Base-by-base conservation (phyloP, 1,140 invertebrate species). In the Lordiphosa clarofinis region DNA sequence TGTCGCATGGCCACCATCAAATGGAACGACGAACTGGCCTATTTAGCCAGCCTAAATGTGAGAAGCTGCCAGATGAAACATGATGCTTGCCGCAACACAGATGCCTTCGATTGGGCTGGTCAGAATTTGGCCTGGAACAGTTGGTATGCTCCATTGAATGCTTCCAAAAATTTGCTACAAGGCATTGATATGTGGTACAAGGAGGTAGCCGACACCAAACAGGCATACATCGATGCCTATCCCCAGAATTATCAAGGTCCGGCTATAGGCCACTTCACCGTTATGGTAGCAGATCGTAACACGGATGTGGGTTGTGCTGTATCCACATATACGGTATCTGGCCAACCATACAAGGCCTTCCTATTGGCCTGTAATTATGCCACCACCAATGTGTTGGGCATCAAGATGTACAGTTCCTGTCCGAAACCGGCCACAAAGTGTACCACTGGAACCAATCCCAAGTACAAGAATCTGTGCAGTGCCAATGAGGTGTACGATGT, bases 1-100 rank as follows among this genome's bases (percentile, higher is more conserved):
- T 82, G 79, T 12, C 70, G 81, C 35, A 88, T 88, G 86, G 73
- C 81, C 46, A 87, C 86, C 35, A 87, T 84, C 44, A 44, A 73
- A 46, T 88, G 87, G 87, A 67, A 75, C 50, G 65, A 82, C 6
- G 87, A 88, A 33, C 49, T 88, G 44, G 82, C 87, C 36, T 56
- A 48, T 4, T 6, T 88, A 44, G 87, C 87, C 9, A 50, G 55
- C 6, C 43, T 88, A 2, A 88, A 88, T 44, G 82, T 87, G 0
- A 64, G 39, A 21, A 73, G 68, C 48, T 88, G 87, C 11, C 4
- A 58, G 42, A 82, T 88, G 69, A 12, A 35, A 0, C 87, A 88
- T 56, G 87, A 88, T 4, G 56, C 43, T 0, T 88, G 87, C 54
- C 87, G 48, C 57, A 88, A 87, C 21, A 88, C 87, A 5, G 60